phyloP scores from a whole-genome alignment of 1,140 invertebrate species.

The Triops longicaudatus region DNA sequence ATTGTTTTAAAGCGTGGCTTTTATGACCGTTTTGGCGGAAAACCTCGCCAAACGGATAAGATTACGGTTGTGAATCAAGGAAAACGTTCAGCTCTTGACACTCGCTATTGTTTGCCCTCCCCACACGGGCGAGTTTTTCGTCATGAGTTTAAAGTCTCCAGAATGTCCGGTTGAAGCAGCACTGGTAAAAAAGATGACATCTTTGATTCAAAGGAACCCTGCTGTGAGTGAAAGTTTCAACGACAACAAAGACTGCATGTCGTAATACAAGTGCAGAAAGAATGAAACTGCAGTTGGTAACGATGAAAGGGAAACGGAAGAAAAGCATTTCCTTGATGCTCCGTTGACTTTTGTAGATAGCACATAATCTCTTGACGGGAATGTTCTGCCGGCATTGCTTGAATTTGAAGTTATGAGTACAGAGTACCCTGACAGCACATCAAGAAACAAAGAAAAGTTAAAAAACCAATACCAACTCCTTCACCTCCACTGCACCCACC shows the following conservation, averaged over 20 bases:
- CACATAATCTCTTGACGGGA: neutral
- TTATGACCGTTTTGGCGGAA: too few relatives aligned
- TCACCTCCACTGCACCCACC: neutral
- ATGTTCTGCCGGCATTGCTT: neutral
- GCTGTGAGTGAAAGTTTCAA: neutral
- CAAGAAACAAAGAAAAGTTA: neutral
- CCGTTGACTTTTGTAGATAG: neutral
- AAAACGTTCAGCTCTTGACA: too few relatives aligned
- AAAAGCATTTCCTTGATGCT: neutral
- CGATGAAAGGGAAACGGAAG: too few relatives aligned
- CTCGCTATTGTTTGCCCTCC: too few relatives aligned
- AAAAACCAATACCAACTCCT: neutral
- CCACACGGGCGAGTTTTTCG: neutral
- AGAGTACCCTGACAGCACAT: neutral
- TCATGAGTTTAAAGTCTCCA: neutral
- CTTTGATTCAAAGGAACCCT: too few relatives aligned
- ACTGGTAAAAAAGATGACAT: neutral
- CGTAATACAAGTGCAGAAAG: neutral
- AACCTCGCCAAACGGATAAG: too few relatives aligned
- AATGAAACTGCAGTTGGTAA: too few relatives aligned
- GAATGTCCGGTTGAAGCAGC: neutral
- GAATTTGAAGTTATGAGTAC: neutral
- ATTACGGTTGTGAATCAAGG: too few relatives aligned
- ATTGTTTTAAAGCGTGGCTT: too few relatives aligned
- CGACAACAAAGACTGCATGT: neutral